These are phyloP conservation scores for Triplophysa yarkandensis DNA, from an alignment of 2,797 vertebrate genomes.

Conservation along the genomic window DNA sequence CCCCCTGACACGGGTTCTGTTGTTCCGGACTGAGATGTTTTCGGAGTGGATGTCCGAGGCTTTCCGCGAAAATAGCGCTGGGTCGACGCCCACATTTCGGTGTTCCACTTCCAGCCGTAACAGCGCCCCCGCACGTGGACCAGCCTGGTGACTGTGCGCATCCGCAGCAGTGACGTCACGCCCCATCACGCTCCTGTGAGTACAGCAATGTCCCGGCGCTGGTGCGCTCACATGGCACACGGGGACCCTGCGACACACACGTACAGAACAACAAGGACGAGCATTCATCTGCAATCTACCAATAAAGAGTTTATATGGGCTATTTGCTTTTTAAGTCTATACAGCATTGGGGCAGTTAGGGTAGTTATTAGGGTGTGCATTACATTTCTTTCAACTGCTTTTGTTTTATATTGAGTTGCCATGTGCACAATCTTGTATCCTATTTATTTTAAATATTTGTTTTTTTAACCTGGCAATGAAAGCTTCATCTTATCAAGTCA, in stretches of 20 bases:
- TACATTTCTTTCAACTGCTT: too few relatives aligned
- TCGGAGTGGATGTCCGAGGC: slow-evolving; percentile 16
- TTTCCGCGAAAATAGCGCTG: slow-evolving; percentile 49
- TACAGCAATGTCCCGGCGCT: slow-evolving; percentile 38
- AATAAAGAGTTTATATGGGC: background rate
- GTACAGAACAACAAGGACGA: background rate
- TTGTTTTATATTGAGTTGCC: too few relatives aligned
- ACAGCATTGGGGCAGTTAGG: background rate
- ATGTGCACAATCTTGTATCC: too few relatives aligned
- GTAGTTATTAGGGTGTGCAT: too few relatives aligned
- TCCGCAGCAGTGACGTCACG: slow-evolving; percentile 52
- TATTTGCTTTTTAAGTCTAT: background rate
- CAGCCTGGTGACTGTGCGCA: slow-evolving; percentile 56
- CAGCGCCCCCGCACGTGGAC: slow-evolving; percentile 59
- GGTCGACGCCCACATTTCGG: slow-evolving; percentile 45
- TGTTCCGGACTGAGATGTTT: slow-evolving; percentile 26
- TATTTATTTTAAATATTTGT: background rate
- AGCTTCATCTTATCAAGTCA: slow-evolving; percentile 47
- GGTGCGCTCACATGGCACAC: slow-evolving; percentile 59
- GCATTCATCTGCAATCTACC: background rate
- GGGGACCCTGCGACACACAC: slow-evolving; percentile 38
- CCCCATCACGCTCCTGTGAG: slow-evolving; percentile 46
- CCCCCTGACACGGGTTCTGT: background rate
- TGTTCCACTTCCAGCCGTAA: slow-evolving; percentile 49
- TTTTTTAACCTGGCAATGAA: background rate